phyloP scores from a whole-genome alignment of 2,113 vertebrate genomes.

The Turnix velox region DNA sequence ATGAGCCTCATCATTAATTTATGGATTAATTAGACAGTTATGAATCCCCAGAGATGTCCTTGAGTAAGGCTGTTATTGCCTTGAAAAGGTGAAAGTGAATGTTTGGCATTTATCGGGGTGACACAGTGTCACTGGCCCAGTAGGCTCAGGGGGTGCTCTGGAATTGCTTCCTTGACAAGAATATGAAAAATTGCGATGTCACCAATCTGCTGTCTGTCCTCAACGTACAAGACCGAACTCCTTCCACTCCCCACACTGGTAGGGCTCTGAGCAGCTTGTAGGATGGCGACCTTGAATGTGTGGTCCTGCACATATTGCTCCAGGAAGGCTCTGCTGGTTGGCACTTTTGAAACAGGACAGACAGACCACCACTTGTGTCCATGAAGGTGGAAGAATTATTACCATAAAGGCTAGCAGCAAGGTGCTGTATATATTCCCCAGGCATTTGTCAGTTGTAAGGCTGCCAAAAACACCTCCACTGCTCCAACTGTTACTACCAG shows the following conservation, averaged over 20 bases:
- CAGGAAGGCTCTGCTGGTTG: background rate
- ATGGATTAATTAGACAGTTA: background rate
- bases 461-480: constrained; percentile 3
- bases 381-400: background rate
- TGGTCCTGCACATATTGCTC: background rate
- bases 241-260: background rate
- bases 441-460: background rate
- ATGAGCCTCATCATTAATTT: background rate
- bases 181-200: background rate
- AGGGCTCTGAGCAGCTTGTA: background rate
- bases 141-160: rapidly evolving
- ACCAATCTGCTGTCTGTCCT: background rate
- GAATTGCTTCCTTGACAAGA: background rate
- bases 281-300: background rate
- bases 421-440: background rate
- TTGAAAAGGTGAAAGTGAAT: background rate
- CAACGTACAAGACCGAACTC: background rate
- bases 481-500: background rate
- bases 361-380: background rate
- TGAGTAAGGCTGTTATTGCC: background rate
- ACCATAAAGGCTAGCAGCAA: background rate
- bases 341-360: background rate
- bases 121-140: background rate
- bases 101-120: background rate
- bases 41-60: background rate